Evolutionary conservation across 2,888 invertebrate species (phyloP).

Genomic region (Leptarthrus brevirostris): DNA sequence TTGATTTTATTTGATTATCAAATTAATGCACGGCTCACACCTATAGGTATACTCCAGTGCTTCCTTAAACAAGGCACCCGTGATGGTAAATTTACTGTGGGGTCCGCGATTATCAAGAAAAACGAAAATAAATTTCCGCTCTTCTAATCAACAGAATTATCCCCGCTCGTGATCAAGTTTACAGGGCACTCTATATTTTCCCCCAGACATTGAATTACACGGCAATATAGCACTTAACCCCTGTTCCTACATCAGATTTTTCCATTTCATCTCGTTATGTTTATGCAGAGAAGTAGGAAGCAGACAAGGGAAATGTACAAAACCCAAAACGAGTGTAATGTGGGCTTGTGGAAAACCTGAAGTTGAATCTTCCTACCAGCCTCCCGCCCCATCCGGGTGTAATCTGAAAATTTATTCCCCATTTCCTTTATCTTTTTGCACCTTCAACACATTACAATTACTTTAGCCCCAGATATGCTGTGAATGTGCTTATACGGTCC

Average conservation of each 20-base stretch:
- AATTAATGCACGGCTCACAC: neutral
- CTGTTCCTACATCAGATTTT: constrained; percentile 18
- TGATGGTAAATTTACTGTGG: too few species aligned
- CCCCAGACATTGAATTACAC: constrained; percentile 28
- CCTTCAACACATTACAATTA: constrained; percentile 48
- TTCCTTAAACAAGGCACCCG: neutral
- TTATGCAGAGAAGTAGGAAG: constrained; percentile 14
- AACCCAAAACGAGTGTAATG: constrained; percentile 13
- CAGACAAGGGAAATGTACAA: constrained; percentile 1
- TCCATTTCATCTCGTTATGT: constrained; percentile 26
- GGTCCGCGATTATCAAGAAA: neutral
- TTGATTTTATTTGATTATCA: constrained; percentile 1
- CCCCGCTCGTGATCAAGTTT: constrained; percentile 13
- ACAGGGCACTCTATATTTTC: neutral
- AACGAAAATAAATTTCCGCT: constrained; percentile 51
- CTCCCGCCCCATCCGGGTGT: constrained; percentile 1
- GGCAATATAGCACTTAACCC: constrained; percentile 19
- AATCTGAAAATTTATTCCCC: constrained; percentile 48
- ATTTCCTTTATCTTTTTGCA: constrained; percentile 46
- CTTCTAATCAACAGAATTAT: constrained; percentile 51
- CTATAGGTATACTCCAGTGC: neutral
- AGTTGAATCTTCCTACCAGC: neutral
- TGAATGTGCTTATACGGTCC: constrained; percentile 2
- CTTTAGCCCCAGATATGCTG: neutral
- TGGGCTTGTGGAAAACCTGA: neutral